Evolutionary conservation across 2,797 vertebrate genomes (phyloP).

Genomic region (Thamnophis elegans): DNA sequence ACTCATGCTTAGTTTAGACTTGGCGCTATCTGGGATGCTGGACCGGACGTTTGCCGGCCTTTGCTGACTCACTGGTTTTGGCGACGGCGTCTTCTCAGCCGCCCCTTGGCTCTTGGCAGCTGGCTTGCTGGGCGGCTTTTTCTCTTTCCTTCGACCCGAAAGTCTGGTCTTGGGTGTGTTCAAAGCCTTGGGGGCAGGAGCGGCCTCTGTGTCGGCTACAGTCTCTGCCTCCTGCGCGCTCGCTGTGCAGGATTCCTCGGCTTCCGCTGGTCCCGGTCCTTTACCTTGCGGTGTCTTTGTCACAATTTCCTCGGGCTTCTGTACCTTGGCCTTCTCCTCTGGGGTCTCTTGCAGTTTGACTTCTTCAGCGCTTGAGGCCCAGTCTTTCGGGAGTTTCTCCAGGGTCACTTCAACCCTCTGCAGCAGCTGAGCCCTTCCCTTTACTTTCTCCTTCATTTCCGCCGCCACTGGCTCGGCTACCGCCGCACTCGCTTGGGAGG

Average conservation of each 20-base stretch:
- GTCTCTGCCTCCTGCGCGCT: not conserved
- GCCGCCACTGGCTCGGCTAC: not conserved
- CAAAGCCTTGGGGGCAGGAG: constrained; percentile 20
- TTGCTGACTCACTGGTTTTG: constrained; percentile 30
- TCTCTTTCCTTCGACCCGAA: constrained; percentile 30
- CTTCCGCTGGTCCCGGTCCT: constrained; percentile 35
- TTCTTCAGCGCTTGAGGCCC: not conserved
- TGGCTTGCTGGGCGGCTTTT: constrained; percentile 46
- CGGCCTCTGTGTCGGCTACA: not conserved
- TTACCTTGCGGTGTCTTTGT: constrained; percentile 38
- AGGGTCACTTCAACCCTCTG: not conserved
- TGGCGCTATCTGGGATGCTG: constrained; percentile 54
- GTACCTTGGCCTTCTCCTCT: constrained; percentile 35
- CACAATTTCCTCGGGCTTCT: not conserved
- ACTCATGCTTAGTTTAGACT: constrained; percentile 41
- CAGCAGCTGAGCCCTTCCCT: not conserved
- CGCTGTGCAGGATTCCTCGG: constrained; percentile 16
- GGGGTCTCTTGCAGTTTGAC: constrained; percentile 27
- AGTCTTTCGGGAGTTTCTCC: constrained; percentile 50
- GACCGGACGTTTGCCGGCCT: constrained; percentile 27
- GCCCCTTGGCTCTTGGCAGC: constrained; percentile 42
- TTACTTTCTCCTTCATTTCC: accelerated
- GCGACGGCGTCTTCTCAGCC: constrained; percentile 52
- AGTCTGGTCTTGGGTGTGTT: constrained; percentile 55
- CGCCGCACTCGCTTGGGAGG: not conserved